phyloP scores from a whole-genome alignment of 2,888 invertebrate species.

The Ennomos erosarius region DNA sequence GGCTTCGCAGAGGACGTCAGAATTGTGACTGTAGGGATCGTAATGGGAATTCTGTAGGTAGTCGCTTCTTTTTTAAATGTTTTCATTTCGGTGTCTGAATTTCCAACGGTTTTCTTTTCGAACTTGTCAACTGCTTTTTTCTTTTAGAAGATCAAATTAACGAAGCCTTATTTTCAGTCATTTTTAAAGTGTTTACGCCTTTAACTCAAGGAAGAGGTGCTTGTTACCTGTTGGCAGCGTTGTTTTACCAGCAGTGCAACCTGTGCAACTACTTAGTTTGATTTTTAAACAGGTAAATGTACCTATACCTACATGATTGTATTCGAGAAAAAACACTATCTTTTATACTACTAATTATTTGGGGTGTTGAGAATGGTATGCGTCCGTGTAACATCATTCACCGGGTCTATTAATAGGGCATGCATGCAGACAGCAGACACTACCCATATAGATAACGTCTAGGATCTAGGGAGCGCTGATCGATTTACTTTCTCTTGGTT shows the following conservation, averaged over 20 bases:
- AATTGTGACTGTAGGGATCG: background rate
- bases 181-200: no score
- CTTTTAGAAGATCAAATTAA: no score
- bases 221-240: no score
- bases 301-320: background rate
- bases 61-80: background rate
- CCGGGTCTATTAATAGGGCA: conserved; percentile 36
- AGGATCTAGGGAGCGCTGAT: conserved; percentile 36
- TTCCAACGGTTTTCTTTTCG: no score
- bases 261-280: no score
- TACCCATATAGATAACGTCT: conserved; percentile 27
- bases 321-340: background rate
- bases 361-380: conserved; percentile 18
- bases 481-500: conserved; percentile 20
- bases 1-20: background rate
- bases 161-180: no score
- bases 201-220: no score
- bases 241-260: no score
- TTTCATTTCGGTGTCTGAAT: no score
- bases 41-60: conserved; percentile 1
- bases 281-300: no score
- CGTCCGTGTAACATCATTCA: conserved; percentile 24
- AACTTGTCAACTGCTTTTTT: no score
- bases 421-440: conserved; percentile 29
- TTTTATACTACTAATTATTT: background rate